phyloP scores from a whole-genome alignment of 2,888 invertebrate genomes.

The Lithophane semibrunnea region DNA sequence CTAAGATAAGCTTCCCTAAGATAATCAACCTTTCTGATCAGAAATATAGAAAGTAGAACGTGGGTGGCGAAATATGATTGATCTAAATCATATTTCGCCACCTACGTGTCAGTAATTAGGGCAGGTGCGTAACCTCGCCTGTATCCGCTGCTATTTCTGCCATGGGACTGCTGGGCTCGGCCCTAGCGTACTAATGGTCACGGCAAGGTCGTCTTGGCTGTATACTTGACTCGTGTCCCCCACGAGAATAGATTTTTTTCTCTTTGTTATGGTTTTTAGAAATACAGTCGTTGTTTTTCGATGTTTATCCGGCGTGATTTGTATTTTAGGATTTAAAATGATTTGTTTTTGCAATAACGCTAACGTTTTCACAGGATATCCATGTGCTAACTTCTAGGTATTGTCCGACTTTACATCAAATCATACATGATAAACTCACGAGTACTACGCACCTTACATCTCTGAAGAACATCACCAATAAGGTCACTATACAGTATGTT shows the following conservation, averaged over 20 bases:
- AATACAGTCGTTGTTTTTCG: slow-evolving; percentile 5
- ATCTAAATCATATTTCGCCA: slow-evolving; percentile 48
- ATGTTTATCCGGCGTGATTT: neutral
- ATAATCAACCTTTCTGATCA: slow-evolving; percentile 22
- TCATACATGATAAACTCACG: neutral
- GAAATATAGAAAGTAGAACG: slow-evolving; percentile 15
- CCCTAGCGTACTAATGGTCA: slow-evolving; percentile 63
- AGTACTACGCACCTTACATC: no score
- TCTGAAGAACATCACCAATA: no score
- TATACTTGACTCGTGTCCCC: slow-evolving; percentile 17
- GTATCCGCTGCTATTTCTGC: slow-evolving; percentile 76
- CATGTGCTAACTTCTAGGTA: neutral
- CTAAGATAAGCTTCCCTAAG: neutral
- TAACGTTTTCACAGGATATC: neutral
- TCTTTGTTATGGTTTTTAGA: slow-evolving; percentile 20
- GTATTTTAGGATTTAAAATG: neutral
- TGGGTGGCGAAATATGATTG: no score
- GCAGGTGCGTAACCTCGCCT: slow-evolving; percentile 75
- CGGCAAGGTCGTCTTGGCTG: slow-evolving; percentile 58
- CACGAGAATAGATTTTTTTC: slow-evolving; percentile 36
- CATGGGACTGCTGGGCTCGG: slow-evolving; percentile 63
- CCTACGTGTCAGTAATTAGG: slow-evolving; percentile 72
- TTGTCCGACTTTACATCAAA: neutral
- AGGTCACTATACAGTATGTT: no score
- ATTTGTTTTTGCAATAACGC: neutral